phyloP scores from a whole-genome alignment of 2,113 vertebrate genomes.

The Ptilonorhynchus violaceus region DNA sequence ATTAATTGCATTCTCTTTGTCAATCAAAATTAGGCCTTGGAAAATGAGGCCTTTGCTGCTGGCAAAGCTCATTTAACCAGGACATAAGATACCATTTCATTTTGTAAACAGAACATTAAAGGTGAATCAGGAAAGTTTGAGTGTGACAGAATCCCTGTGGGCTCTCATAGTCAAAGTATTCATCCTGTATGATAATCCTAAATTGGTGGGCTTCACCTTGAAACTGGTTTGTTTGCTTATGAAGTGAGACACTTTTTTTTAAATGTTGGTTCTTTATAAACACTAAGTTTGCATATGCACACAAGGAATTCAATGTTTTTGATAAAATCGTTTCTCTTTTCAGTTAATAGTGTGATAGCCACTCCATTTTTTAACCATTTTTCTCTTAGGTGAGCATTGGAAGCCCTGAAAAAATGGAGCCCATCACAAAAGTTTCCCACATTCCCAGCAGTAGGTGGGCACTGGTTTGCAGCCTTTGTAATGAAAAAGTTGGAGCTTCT shows the following conservation, averaged over 20 bases:
- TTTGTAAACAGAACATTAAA: not conserved
- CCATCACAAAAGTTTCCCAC: constrained; percentile 97
- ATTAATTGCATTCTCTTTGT: not conserved
- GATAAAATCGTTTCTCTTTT: not conserved
- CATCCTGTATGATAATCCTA: not conserved
- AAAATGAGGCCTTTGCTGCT: not conserved
- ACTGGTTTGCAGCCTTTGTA: constrained; percentile 92
- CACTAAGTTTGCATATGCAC: not conserved
- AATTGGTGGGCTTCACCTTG: not conserved
- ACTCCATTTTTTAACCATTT: not conserved
- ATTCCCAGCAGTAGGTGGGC: constrained; percentile 97
- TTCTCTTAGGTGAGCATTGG: constrained; percentile 91
- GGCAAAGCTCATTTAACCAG: not conserved
- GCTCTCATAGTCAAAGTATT: not conserved
- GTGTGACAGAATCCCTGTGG: not conserved
- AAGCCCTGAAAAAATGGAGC: constrained; percentile 98
- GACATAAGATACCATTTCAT: not conserved
- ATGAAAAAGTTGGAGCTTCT: constrained; percentile 92
- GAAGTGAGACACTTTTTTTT: not conserved
- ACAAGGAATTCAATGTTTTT: not conserved
- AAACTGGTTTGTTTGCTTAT: not conserved
- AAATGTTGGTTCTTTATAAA: not conserved
- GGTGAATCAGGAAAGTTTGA: not conserved
- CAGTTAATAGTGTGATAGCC: not conserved
- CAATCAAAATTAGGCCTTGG: not conserved